Evolutionary conservation across 1,140 invertebrate species (phyloP).

Genomic region (Vanessa tameamea): DNA sequence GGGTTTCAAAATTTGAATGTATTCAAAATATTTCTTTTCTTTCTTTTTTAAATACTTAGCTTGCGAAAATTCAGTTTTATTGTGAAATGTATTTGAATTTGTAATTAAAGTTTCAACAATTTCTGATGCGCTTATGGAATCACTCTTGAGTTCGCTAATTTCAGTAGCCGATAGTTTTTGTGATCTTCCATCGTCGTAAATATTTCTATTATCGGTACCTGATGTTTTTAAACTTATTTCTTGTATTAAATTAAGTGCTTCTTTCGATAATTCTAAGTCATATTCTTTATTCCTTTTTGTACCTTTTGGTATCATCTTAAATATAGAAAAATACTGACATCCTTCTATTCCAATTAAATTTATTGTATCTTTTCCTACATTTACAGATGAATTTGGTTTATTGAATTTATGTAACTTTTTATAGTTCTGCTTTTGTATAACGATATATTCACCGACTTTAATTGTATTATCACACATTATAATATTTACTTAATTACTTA

Average conservation of each 20-base stretch:
- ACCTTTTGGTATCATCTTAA: constrained; percentile 87
- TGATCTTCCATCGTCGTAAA: constrained; percentile 91
- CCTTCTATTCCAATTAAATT: constrained; percentile 86
- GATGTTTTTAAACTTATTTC: constrained; percentile 81
- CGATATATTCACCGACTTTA: constrained; percentile 85
- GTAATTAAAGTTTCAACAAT: constrained; percentile 93
- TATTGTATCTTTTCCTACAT: constrained; percentile 86
- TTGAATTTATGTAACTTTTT: constrained; percentile 88
- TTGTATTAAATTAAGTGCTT: constrained; percentile 79
- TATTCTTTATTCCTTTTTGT: constrained; percentile 81
- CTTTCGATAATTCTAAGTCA: constrained; percentile 80
- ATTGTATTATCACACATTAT: constrained; percentile 43
- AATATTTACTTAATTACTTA: not conserved
- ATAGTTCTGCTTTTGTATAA: constrained; percentile 88
- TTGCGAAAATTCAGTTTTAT: constrained; percentile 95
- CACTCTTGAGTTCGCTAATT: constrained; percentile 88
- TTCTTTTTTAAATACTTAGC: constrained; percentile 97
- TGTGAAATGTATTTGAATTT: constrained; percentile 92
- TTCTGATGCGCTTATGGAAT: constrained; percentile 88
- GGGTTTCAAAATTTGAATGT: constrained; percentile 87
- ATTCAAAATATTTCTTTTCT: constrained; percentile 93
- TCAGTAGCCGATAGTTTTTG: constrained; percentile 92
- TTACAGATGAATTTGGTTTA: constrained; percentile 82
- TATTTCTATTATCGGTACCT: constrained; percentile 91
- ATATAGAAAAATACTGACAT: constrained; percentile 88